phyloP scores from a whole-genome alignment of 2,888 invertebrate genomes.

The Tiphia femorata region DNA sequence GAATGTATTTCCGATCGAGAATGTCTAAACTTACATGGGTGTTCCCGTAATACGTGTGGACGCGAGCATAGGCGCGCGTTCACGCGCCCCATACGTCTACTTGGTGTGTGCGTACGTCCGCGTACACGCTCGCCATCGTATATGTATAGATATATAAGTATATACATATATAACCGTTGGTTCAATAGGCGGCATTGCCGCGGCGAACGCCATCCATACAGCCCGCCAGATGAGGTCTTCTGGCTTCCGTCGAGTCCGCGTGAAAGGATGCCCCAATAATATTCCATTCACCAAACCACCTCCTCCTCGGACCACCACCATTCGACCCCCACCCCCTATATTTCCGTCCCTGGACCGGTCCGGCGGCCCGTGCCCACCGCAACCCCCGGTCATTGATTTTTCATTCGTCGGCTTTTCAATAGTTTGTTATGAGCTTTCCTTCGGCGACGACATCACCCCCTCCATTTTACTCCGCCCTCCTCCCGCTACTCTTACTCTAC shows the following conservation, averaged over 20 bases:
- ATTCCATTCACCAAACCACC: constrained; percentile 67
- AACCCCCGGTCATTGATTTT: constrained; percentile 65
- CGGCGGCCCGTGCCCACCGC: constrained; percentile 49
- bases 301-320: constrained; percentile 43
- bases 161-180: constrained; percentile 55
- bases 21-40: background rate
- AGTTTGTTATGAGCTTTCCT: constrained; percentile 68
- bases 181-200: constrained; percentile 67
- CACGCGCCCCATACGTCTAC: constrained; percentile 18
- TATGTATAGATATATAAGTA: constrained; percentile 10
- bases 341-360: constrained; percentile 44
- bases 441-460: constrained; percentile 55
- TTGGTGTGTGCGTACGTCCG: constrained; percentile 2
- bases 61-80: constrained; percentile 7
- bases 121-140: constrained; percentile 2
- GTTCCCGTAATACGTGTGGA: background rate
- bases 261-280: constrained; percentile 70
- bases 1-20: background rate
- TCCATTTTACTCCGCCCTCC: background rate
- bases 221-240: constrained; percentile 68
- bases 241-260: constrained; percentile 68
- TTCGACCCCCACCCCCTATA: constrained; percentile 23
- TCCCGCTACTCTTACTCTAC: background rate
- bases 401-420: constrained; percentile 68
- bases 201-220: constrained; percentile 65